phyloP scores from a whole-genome alignment of 2,888 invertebrate genomes.

The Apamea sordens region DNA sequence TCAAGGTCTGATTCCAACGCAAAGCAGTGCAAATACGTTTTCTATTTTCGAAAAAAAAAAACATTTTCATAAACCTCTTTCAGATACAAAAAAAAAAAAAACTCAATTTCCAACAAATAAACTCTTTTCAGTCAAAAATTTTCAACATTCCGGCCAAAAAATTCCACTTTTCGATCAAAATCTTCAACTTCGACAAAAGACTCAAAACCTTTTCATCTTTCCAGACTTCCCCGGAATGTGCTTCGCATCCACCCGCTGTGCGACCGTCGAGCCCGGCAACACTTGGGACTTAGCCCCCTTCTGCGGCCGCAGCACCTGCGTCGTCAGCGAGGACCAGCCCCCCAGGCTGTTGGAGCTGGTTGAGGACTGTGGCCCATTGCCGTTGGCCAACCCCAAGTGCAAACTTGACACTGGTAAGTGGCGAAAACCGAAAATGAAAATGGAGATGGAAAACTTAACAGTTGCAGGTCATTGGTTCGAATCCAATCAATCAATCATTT shows the following conservation, averaged over 20 bases:
- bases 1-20: not conserved
- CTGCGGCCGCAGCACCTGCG: slow-evolving; percentile 97
- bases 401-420: slow-evolving; percentile 92
- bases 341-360: slow-evolving; percentile 95
- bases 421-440: not conserved
- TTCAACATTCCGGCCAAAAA: not conserved
- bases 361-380: slow-evolving; percentile 97
- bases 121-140: not conserved
- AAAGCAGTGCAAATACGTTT: not conserved
- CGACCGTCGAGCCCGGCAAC: slow-evolving; percentile 96
- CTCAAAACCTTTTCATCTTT: slow-evolving; percentile 28
- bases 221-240: slow-evolving; percentile 97
- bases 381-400: slow-evolving; percentile 96
- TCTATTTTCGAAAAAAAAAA: too few relatives aligned
- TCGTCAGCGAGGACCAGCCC: slow-evolving; percentile 93
- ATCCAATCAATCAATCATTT: too few relatives aligned
- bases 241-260: slow-evolving; percentile 97
- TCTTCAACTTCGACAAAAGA: not conserved
- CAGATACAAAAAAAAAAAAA: not conserved
- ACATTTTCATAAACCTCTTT: too few relatives aligned
- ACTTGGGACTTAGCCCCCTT: slow-evolving; percentile 96
- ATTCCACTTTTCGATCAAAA: not conserved
- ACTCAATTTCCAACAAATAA: not conserved
- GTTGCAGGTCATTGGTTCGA: too few relatives aligned
- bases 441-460: not conserved